phyloP scores from a whole-genome alignment of 2,797 vertebrate genomes.

The Myotis pilosus region DNA sequence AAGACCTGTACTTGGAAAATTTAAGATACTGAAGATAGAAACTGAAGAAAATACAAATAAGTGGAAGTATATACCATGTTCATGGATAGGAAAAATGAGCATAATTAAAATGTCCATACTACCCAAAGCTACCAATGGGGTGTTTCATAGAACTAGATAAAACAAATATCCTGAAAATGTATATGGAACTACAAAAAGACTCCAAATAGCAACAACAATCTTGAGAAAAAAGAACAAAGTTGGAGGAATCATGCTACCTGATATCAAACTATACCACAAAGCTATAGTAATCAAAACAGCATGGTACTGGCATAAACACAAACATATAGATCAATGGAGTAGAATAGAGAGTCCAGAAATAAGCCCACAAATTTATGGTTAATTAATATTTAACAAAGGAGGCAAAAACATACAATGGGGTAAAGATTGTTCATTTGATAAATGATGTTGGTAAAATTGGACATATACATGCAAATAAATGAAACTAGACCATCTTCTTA shows the following conservation, averaged over 20 bases:
- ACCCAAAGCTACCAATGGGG: background rate
- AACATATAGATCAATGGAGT: background rate
- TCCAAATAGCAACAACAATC: background rate
- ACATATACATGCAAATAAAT: background rate
- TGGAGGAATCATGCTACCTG: background rate
- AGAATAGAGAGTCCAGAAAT: background rate
- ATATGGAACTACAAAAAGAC: background rate
- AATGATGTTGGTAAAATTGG: background rate
- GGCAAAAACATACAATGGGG: background rate
- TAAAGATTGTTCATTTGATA: background rate
- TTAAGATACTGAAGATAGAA: background rate
- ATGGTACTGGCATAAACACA: background rate
- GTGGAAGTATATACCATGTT: background rate
- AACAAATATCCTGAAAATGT: background rate
- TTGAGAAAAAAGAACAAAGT: background rate
- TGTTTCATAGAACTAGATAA: background rate
- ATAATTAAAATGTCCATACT: background rate
- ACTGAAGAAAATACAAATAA: background rate
- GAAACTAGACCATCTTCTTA: background rate
- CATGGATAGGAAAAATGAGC: background rate
- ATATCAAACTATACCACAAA: background rate
- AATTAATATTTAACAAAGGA: background rate
- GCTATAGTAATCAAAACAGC: background rate
- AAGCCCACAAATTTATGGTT: background rate
- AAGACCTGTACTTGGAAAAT: background rate